phyloP scores from a whole-genome alignment of 2,797 vertebrate species.

The Monodelphis domestica region DNA sequence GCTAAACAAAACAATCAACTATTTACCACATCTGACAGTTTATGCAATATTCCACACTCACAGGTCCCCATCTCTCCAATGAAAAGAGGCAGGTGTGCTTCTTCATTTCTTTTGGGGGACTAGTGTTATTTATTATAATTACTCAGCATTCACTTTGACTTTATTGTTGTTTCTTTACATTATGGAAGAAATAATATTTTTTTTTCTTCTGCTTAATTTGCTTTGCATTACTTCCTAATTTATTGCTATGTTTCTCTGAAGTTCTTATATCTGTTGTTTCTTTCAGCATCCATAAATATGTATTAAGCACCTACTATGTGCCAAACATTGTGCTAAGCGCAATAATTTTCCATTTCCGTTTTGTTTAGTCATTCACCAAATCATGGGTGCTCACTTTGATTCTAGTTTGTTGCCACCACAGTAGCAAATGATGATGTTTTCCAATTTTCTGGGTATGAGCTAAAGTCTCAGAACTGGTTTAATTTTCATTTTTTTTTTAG shows the following conservation, averaged over 20 bases:
- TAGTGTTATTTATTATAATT: not conserved
- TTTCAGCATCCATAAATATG: not conserved
- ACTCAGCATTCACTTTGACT: not conserved
- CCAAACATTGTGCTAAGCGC: not conserved
- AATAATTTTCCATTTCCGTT: not conserved
- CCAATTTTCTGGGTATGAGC: not conserved
- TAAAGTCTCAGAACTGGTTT: not conserved
- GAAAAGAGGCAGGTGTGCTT: too few relatives aligned
- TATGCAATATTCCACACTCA: not conserved
- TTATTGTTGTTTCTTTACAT: not conserved
- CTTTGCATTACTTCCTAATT: not conserved
- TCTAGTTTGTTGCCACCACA: not conserved
- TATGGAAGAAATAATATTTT: not conserved
- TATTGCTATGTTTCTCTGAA: not conserved
- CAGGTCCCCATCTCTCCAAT: not conserved
- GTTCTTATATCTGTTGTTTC: not conserved
- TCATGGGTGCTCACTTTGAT: not conserved
- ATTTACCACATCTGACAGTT: not conserved
- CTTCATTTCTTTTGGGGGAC: too few relatives aligned
- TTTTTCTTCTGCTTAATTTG: not conserved
- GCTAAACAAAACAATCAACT: not conserved
- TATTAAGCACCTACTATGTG: not conserved
- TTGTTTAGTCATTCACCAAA: not conserved
- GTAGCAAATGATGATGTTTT: not conserved
- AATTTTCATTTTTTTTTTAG: not conserved